These are phyloP conservation scores for Tringa solitaria DNA, from an alignment of 2,113 vertebrate species.

Conservation along the genomic window DNA sequence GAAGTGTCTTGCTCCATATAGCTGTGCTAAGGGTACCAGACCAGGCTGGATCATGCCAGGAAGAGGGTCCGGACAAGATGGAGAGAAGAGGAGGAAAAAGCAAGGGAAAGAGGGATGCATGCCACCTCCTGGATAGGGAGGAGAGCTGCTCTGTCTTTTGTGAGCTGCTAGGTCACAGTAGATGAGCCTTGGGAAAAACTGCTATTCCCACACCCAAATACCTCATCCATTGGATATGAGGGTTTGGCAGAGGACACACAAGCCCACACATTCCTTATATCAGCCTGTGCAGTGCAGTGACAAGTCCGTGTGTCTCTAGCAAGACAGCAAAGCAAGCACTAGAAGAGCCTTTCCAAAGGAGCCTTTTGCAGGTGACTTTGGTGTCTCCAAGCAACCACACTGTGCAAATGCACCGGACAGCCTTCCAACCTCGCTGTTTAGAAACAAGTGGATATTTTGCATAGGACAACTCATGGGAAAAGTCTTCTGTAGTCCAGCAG, in stretches of 20 bases:
- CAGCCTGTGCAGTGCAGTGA: background rate
- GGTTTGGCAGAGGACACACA: background rate
- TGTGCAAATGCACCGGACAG: background rate
- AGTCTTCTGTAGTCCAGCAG: background rate
- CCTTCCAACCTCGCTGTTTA: background rate
- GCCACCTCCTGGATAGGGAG: background rate
- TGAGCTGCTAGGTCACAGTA: background rate
- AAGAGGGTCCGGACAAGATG: background rate
- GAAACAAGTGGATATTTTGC: background rate
- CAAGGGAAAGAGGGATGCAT: background rate
- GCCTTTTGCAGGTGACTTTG: background rate
- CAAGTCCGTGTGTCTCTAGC: background rate
- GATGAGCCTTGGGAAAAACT: background rate
- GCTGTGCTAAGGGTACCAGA: background rate
- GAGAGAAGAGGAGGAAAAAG: background rate
- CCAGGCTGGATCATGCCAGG: background rate
- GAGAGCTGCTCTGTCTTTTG: background rate
- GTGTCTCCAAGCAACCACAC: background rate
- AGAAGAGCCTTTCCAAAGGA: background rate
- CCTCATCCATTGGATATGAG: accelerated
- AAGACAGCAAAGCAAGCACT: background rate
- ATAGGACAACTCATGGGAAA: background rate
- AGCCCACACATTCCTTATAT: background rate
- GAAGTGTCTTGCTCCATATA: background rate
- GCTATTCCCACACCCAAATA: background rate